These are phyloP conservation scores for Fukomys damarensis DNA, from an alignment of 2,113 vertebrate species.

Conservation along the genomic window DNA sequence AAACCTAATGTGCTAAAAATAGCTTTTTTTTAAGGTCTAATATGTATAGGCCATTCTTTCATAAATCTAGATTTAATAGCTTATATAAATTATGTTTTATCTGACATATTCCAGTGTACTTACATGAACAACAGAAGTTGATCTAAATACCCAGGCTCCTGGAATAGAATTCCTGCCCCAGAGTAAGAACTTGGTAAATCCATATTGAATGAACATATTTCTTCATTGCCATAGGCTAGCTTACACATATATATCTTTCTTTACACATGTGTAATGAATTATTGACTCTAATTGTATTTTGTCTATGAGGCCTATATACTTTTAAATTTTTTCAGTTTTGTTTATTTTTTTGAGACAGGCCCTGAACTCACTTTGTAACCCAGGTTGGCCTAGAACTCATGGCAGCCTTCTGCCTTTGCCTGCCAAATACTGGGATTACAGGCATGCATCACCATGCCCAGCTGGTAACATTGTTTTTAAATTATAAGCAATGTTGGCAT, in stretches of 20 bases:
- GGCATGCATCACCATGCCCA: too few species aligned
- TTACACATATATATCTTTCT: background rate
- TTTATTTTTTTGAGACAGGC: too few species aligned
- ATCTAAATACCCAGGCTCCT: background rate
- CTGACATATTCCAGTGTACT: background rate
- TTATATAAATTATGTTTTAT: slow-evolving; percentile 33
- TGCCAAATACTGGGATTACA: too few species aligned
- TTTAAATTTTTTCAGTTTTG: background rate
- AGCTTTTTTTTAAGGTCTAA: background rate
- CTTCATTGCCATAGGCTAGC: background rate
- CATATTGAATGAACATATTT: background rate
- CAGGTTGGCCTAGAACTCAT: too few species aligned
- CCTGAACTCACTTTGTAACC: too few species aligned
- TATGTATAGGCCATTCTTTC: background rate
- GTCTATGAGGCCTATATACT: background rate
- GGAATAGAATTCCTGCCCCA: background rate
- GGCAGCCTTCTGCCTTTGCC: too few species aligned
- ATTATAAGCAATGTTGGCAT: background rate
- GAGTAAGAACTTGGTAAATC: background rate
- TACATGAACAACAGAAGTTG: background rate
- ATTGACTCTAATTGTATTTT: slow-evolving; percentile 25
- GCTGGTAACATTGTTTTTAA: background rate
- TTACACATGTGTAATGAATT: background rate
- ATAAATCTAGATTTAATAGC: background rate
- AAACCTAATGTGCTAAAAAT: slow-evolving; percentile 34